Base-by-base conservation (phyloP, 2,888 invertebrate genomes). In the Melanchra persicariae region DNA sequence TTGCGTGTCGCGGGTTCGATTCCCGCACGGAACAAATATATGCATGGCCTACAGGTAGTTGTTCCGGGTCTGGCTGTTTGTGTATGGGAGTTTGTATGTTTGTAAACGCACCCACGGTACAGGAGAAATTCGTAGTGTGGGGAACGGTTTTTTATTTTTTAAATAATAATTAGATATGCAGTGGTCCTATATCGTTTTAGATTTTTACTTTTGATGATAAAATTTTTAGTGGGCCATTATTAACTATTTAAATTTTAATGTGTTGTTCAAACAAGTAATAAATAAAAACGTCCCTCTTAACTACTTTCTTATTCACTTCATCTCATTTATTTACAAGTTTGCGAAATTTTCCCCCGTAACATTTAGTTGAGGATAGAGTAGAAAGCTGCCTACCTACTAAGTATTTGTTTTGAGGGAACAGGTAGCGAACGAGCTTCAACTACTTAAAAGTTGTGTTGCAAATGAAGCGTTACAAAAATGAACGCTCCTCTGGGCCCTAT, bases 391-490 rank as follows among this genome's bases (percentile, higher is more conserved):
- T 81, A 87, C 82, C 82, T 88, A 85, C 83, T 73, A 86, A 89
- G 89, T 92, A 90, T 91, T 91, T 90, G 90, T 90, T 92, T 91
- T 87, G 89, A 89, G 88, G 85, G 88, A 91, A 91, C 89, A 88
- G 85, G 87, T 87, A 83, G 85, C 83, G 87, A 89, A 85, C 88
- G 88, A 89, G 87, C 89, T 89, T 88, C 87, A 91, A 91, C 92
- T 93, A 92, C 91, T 93, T 92, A 91, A 91, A 93, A 93, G 89
- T 93, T 93, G 84, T 86, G 90, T 91, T 91, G 91, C 91, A 93
- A 93, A 93, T 93, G 93, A 93, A 93, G 91, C 93, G 92, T 92
- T 90, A 92, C 91, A 91, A 91, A 93, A 93, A 92, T 92, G 91
- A 91, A 90, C 90, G 91, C 87, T 83, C 88, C 87, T 85, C 78